These are phyloP conservation scores for Echiichthys vipera DNA, from an alignment of 2,797 vertebrate species.

Conservation along the genomic window DNA sequence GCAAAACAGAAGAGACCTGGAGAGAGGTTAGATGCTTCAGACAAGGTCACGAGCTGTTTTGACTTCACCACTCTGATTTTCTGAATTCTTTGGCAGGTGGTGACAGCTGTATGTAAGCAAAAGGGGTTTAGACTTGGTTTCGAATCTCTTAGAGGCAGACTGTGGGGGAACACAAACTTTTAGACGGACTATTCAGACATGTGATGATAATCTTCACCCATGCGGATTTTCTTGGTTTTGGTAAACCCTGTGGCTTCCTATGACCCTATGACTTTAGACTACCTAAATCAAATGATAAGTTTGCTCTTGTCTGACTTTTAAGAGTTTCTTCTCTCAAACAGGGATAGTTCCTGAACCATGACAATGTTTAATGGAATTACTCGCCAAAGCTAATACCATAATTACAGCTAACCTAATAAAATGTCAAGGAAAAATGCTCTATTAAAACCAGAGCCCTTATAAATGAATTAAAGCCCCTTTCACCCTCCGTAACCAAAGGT, in stretches of 20 bases:
- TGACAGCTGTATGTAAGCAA: slow-evolving; percentile 76
- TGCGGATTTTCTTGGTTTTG: slow-evolving; percentile 4
- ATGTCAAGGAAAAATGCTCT: slow-evolving; percentile 49
- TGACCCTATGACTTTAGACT: background rate
- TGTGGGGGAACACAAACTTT: slow-evolving; percentile 28
- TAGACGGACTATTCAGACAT: slow-evolving; percentile 24
- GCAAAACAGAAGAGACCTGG: slow-evolving; percentile 59
- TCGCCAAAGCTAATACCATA: slow-evolving; percentile 50
- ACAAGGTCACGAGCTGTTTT: slow-evolving; percentile 82
- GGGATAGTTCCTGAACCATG: slow-evolving; percentile 58
- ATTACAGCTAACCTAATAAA: slow-evolving; percentile 75
- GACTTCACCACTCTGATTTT: slow-evolving; percentile 73
- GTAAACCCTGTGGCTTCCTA: too few species aligned
- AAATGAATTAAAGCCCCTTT: slow-evolving; percentile 69
- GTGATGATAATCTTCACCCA: slow-evolving; percentile 31
- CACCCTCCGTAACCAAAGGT: slow-evolving; percentile 38
- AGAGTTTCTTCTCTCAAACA: slow-evolving; percentile 44
- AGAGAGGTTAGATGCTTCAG: slow-evolving; percentile 70
- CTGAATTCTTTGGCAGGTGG: slow-evolving; percentile 71
- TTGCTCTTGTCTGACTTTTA: slow-evolving; percentile 49
- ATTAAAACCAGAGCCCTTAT: slow-evolving; percentile 69
- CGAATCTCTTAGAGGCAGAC: slow-evolving; percentile 36
- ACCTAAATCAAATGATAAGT: slow-evolving; percentile 9
- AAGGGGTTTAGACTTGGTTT: slow-evolving; percentile 44
- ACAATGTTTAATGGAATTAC: slow-evolving; percentile 60